Evolutionary conservation across 2,113 vertebrate genomes (phyloP).

Genomic region (Gadus macrocephalus): DNA sequence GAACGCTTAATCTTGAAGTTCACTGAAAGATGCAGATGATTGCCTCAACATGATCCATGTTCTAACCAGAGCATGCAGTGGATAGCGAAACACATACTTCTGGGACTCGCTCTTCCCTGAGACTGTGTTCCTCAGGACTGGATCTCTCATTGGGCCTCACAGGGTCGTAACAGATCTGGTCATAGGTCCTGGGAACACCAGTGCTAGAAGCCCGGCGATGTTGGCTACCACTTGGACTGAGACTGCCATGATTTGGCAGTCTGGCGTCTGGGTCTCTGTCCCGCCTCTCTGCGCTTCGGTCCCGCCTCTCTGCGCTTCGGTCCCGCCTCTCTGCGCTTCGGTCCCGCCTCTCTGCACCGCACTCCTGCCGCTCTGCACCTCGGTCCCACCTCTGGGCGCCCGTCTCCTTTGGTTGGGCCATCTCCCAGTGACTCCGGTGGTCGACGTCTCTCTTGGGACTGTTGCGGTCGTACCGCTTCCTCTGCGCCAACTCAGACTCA

Average conservation of each 20-base stretch:
- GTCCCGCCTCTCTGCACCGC: conserved; percentile 13
- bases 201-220: background rate
- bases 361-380: background rate
- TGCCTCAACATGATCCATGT: background rate
- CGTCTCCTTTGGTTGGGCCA: background rate
- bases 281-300: background rate
- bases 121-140: background rate
- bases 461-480: background rate
- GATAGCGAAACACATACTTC: background rate
- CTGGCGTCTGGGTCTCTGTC: conserved; percentile 15
- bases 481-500: conserved; percentile 1
- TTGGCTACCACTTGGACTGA: conserved; percentile 10
- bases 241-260: background rate
- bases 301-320: background rate
- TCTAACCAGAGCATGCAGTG: background rate
- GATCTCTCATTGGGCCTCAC: conserved; percentile 8
- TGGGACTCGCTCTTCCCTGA: background rate
- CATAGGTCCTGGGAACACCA: conserved; percentile 15
- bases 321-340: background rate
- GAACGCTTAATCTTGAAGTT: too few relatives aligned
- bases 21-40: background rate
- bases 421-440: conserved; percentile 19
- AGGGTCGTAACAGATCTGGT: conserved; percentile 30
- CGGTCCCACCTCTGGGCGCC: background rate
- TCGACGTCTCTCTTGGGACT: background rate